These are phyloP conservation scores for Microtus pennsylvanicus DNA, from an alignment of 2,113 vertebrate genomes.

Conservation along the genomic window DNA sequence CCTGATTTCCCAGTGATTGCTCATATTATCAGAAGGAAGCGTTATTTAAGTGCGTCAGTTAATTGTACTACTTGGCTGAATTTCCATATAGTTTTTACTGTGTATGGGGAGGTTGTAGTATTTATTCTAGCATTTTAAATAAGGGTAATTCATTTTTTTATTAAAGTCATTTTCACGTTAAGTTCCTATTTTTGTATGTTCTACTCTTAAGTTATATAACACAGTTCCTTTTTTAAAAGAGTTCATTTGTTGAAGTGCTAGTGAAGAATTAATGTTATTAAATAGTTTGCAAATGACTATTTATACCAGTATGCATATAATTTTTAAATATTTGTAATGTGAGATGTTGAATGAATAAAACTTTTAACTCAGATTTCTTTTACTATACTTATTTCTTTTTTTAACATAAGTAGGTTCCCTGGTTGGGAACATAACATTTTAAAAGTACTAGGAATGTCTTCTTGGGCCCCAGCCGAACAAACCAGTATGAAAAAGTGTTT, in stretches of 20 bases:
- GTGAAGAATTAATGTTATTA: slow-evolving; percentile 99
- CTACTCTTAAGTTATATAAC: slow-evolving; percentile 98
- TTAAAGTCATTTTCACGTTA: slow-evolving; percentile 99
- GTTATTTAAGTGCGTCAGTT: slow-evolving; percentile 99
- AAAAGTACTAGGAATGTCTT: slow-evolving; percentile 12
- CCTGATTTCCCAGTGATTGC: slow-evolving; percentile 99
- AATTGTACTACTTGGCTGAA: slow-evolving; percentile 99
- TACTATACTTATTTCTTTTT: slow-evolving; percentile 74
- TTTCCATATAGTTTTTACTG: slow-evolving; percentile 99
- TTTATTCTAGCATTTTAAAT: slow-evolving; percentile 99
- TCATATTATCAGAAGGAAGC: slow-evolving; percentile 99
- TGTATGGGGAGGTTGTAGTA: slow-evolving; percentile 99
- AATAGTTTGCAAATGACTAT: slow-evolving; percentile 99
- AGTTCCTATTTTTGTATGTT: slow-evolving; percentile 99
- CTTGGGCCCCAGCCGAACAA: neutral
- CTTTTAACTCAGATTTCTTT: slow-evolving; percentile 93
- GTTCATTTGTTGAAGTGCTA: slow-evolving; percentile 99
- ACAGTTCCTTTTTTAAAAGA: slow-evolving; percentile 99
- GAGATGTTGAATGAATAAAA: slow-evolving; percentile 99
- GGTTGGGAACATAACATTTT: neutral
- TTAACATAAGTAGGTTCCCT: slow-evolving; percentile 26
- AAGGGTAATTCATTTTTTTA: slow-evolving; percentile 99
- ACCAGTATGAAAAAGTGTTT: neutral
- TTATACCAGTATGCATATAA: slow-evolving; percentile 99
- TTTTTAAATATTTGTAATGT: slow-evolving; percentile 99